Conservation (phyloP, 2,113 vertebrate genomes). For the Crotalus viridis region DNA sequence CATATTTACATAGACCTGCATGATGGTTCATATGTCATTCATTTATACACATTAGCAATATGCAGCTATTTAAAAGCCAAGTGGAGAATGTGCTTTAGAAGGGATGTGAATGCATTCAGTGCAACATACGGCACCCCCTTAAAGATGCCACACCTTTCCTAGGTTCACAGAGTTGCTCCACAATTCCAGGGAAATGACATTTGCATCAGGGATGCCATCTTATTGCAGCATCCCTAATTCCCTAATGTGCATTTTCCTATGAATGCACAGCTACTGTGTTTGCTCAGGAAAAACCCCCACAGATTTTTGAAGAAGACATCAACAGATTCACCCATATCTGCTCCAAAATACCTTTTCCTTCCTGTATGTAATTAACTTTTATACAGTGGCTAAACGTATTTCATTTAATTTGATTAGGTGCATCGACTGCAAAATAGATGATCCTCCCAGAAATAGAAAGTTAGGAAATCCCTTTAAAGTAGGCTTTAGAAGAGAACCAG, state of each 20-base stretch:
- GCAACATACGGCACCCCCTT: not conserved
- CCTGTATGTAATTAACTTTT: not conserved
- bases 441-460: not conserved
- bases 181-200: not conserved
- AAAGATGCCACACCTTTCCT: not conserved
- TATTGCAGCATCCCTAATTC: not conserved
- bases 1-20: not conserved
- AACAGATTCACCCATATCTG: not conserved
- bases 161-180: not conserved
- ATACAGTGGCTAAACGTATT: not conserved
- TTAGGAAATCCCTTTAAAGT: not conserved
- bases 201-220: not conserved
- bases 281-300: not conserved
- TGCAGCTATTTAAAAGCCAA: not conserved
- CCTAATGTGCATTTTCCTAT: not conserved
- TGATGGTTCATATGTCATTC: not conserved
- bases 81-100: not conserved
- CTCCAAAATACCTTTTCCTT: not conserved
- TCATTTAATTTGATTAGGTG: not conserved
- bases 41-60: not conserved
- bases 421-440: not conserved
- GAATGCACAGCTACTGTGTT: not conserved
- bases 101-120: not conserved
- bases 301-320: not conserved
- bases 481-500: not conserved